Percentiles rank a stretch among this genome's conserved stretches.
Conservation (phyloP, 2,113 vertebrate species). For the Thryonomys swinderianus region DNA sequence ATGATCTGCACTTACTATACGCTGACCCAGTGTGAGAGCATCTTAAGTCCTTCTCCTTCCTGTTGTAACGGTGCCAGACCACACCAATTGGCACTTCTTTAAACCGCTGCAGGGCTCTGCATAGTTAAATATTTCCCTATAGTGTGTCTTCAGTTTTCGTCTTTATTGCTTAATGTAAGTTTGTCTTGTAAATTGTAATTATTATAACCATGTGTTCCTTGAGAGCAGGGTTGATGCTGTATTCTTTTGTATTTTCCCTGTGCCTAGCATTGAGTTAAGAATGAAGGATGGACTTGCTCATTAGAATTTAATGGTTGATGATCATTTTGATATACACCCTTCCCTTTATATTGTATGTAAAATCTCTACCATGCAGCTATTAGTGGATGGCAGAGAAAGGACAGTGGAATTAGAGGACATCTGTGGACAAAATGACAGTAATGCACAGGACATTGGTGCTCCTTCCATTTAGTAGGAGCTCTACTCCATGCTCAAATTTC, state of each 20-base stretch:
- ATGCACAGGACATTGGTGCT: background rate
- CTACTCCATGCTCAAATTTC: background rate
- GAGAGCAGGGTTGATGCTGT: background rate
- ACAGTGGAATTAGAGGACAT: background rate
- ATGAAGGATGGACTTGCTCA: background rate
- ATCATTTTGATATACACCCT: background rate
- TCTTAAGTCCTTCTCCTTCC: background rate
- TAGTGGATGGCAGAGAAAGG: background rate
- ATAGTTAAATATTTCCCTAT: slow-evolving; percentile 20
- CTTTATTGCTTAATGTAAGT: background rate
- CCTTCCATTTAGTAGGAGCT: background rate
- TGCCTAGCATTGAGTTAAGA: background rate
- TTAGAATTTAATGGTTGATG: background rate
- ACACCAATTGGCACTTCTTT: background rate
- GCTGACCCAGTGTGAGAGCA: background rate
- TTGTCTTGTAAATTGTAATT: background rate
- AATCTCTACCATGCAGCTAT: background rate
- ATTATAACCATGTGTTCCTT: background rate
- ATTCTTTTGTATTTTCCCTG: background rate
- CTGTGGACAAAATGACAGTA: background rate
- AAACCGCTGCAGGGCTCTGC: background rate
- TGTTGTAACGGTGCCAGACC: background rate
- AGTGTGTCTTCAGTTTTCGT: background rate
- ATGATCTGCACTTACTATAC: background rate
- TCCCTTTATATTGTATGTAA: slow-evolving; percentile 27